Base-by-base conservation (phyloP, 1,140 invertebrate genomes). In the Cephus cinctus region DNA sequence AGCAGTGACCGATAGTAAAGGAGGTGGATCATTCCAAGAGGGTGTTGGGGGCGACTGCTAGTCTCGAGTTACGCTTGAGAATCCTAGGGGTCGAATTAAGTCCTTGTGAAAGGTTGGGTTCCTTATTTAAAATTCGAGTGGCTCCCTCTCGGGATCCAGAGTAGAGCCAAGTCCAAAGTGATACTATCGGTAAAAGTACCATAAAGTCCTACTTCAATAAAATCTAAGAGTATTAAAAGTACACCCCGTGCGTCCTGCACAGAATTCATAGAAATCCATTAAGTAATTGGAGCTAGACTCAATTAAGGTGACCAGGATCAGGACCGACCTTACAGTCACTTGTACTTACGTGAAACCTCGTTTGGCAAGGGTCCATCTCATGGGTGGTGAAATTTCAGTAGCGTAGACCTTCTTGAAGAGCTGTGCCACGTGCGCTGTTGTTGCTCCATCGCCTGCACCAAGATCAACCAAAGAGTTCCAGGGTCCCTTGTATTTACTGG, bases 401-500 rank as follows among this genome's bases (percentile, higher is more conserved):
- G 86, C 89, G 68, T 87, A 90, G 18, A 90, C 82, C 14, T 81
- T 70, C 12, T 78, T 59, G 70, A 90, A 94, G 48, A 89, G 84
- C 19, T 80, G 71, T 0, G 84, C 80, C 60, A 96, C 84, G 39
- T 86, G 80, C 12, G 83, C 75, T 16, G 93, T 96, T 2, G 94
- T 90, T 50, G 85, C 83, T 4, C 94, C 94, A 77, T 97, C 94
- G 1, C 94, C 94, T 5, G 94, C 93, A 30, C 94, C 94, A 27
- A 96, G 75, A 77, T 96, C 94, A 39, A 96, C 75, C 25, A 96
- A 55, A 5, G 78, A 63, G 45, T 78, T 69, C 73, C 81, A 66
- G 67, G 70, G 57, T 12, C 65, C 69, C 12, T 48, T 47, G 44
- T 63, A 63, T 75, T 61, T 57, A 63, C 76, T 65, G 4, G 75